Evolutionary conservation across 2,888 invertebrate genomes (phyloP).

Genomic region (Ormyrus thymus): DNA sequence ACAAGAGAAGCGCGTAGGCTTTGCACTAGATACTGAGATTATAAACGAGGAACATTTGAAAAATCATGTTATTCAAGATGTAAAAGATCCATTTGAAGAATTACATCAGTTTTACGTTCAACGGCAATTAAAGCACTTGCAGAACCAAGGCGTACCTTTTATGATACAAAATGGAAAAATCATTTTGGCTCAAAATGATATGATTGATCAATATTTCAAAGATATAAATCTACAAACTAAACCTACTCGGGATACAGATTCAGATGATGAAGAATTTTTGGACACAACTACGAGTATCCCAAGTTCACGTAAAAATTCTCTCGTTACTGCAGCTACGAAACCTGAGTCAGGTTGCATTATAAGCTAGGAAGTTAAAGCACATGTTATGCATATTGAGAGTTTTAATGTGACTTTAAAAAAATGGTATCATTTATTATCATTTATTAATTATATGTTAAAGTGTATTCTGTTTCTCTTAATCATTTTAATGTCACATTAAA

Average conservation of each 20-base stretch:
- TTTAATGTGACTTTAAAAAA: slow-evolving; percentile 6
- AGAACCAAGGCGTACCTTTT: slow-evolving; percentile 56
- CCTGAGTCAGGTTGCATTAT: slow-evolving; percentile 52
- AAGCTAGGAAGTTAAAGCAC: slow-evolving; percentile 33
- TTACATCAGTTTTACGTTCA: slow-evolving; percentile 59
- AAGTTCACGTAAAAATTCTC: slow-evolving; percentile 63
- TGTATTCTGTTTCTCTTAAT: not conserved
- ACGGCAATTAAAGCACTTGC: slow-evolving; percentile 54
- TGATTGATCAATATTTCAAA: slow-evolving; percentile 67
- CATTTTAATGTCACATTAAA: not conserved
- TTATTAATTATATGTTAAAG: not conserved
- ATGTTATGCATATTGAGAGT: not conserved
- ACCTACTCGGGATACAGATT: slow-evolving; percentile 64
- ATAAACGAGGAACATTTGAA: slow-evolving; percentile 20
- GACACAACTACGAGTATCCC: slow-evolving; percentile 70
- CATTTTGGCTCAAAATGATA: slow-evolving; percentile 62
- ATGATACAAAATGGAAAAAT: slow-evolving; percentile 61
- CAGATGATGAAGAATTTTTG: slow-evolving; percentile 71
- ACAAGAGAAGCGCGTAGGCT: slow-evolving; percentile 57
- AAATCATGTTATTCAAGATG: slow-evolving; percentile 34
- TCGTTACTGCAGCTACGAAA: slow-evolving; percentile 59
- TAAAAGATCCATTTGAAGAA: slow-evolving; percentile 59
- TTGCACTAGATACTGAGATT: slow-evolving; percentile 45
- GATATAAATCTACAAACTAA: slow-evolving; percentile 58
- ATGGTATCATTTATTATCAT: slow-evolving; percentile 3